phyloP scores from a whole-genome alignment of 2,888 invertebrate species.

The Tachina grossa region DNA sequence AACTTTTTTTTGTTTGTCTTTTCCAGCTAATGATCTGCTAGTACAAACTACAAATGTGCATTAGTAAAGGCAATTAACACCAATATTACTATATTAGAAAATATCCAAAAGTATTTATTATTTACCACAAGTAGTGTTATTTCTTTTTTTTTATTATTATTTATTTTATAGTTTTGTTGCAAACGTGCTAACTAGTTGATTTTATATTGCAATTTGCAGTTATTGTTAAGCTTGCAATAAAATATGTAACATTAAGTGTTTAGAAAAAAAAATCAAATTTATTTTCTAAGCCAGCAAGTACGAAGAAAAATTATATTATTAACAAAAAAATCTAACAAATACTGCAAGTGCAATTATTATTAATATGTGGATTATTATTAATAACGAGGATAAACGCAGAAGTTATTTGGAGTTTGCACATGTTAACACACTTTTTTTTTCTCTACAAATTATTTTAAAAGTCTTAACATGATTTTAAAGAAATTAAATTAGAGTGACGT shows the following conservation, averaged over 20 bases:
- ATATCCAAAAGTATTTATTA: conserved; percentile 23
- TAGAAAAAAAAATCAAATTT: conserved; percentile 27
- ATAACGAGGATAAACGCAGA: background rate
- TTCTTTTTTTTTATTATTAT: background rate
- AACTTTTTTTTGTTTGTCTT: background rate
- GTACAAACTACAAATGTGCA: conserved; percentile 19
- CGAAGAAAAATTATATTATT: background rate
- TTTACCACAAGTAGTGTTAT: conserved; percentile 24
- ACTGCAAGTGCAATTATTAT: conserved; percentile 43
- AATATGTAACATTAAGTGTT: conserved; percentile 33
- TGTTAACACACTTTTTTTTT: too few relatives aligned
- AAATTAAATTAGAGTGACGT: too few relatives aligned
- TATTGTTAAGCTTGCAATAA: conserved; percentile 64
- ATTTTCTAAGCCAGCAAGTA: conserved; percentile 45
- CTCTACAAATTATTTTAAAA: too few relatives aligned
- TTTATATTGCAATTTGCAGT: conserved; percentile 61
- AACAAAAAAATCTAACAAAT: conserved; percentile 24
- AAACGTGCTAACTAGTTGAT: conserved; percentile 37
- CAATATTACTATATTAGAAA: conserved; percentile 49
- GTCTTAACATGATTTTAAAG: too few relatives aligned
- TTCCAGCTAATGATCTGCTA: conserved; percentile 1
- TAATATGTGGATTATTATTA: conserved; percentile 29
- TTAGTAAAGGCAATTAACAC: conserved; percentile 67
- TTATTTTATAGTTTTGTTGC: conserved; percentile 14
- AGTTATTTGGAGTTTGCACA: background rate